Base-by-base conservation (phyloP, 2,888 invertebrate genomes). In the Toxonevra muliebris region DNA sequence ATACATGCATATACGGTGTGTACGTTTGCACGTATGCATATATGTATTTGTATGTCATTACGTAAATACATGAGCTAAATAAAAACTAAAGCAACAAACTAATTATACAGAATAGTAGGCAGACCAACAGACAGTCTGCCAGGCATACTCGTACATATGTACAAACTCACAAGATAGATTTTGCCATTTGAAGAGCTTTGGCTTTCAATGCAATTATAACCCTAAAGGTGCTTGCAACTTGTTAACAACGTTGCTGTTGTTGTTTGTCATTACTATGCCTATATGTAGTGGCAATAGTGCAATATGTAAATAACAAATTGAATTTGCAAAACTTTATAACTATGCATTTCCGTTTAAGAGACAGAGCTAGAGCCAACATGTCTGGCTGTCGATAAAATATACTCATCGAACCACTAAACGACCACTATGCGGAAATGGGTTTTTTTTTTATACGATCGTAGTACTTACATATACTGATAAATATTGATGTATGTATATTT, bases 261-360 rank as follows among this genome's bases (percentile, higher is more conserved):
- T 30, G 30, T 30, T 30, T 30, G 30, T 30, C 7, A 7, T 30
- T 30, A 7, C 30, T 30, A 30, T 30, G 30, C 30, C 30, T 30
- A 30, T 30, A 7, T 30, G 30, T 30, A 7, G 30, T 30, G 30
- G 30, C 30, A 7, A 4, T 30, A 7, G 30, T 30, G 30, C 30
- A 30, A 30, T 30, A 7, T 30, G 30, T 55, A 75, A 78, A 75
- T 75, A 77, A 78, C 74, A 80, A 80, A 81, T 81, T 81, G 78
- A 81, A 81, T 78, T 76, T 75, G 63, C 69, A 75, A 69, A 71
- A 71, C 63, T 68, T 69, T 61, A 63, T 53, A 66, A 65, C 67
- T 55, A 69, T 63, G 60, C 58, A 67, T 58, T 67, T 62, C 63
- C 67, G 67, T 19, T 43, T 9, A 15, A 11, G 50, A 12, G 61